These are phyloP conservation scores for Macquaria australasica DNA, from an alignment of 2,113 vertebrate genomes.

Conservation along the genomic window DNA sequence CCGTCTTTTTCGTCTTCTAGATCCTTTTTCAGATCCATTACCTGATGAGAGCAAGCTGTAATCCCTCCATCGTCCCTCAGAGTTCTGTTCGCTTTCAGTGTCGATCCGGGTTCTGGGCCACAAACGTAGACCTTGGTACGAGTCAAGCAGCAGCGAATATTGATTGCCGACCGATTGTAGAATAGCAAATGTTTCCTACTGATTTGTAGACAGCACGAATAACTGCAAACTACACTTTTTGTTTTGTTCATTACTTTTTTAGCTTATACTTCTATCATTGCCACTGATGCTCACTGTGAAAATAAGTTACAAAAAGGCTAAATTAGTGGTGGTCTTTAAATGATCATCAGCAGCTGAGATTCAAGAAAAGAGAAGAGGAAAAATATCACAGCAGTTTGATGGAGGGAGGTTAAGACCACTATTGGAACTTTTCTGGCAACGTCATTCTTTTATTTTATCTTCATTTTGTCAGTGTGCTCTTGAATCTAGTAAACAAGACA, in stretches of 20 bases:
- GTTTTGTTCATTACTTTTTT: background rate
- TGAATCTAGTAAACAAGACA: background rate
- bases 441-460: background rate
- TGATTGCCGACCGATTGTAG: background rate
- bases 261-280: background rate
- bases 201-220: background rate
- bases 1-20: conserved; percentile 53
- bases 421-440: background rate
- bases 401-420: background rate
- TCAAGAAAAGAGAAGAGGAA: background rate
- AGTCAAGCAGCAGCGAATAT: background rate
- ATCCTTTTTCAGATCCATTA: conserved; percentile 87
- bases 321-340: background rate
- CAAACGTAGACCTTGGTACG: conserved; percentile 84
- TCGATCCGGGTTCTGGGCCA: conserved; percentile 86
- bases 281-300: background rate
- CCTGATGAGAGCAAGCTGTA: conserved; percentile 85
- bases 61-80: conserved; percentile 83
- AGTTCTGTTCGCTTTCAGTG: conserved; percentile 86
- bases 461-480: background rate
- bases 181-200: background rate
- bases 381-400: background rate
- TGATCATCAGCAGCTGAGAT: background rate
- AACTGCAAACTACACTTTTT: background rate
- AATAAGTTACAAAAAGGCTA: background rate